phyloP scores from a whole-genome alignment of 2,113 vertebrate species.

The Taxidea taxus region DNA sequence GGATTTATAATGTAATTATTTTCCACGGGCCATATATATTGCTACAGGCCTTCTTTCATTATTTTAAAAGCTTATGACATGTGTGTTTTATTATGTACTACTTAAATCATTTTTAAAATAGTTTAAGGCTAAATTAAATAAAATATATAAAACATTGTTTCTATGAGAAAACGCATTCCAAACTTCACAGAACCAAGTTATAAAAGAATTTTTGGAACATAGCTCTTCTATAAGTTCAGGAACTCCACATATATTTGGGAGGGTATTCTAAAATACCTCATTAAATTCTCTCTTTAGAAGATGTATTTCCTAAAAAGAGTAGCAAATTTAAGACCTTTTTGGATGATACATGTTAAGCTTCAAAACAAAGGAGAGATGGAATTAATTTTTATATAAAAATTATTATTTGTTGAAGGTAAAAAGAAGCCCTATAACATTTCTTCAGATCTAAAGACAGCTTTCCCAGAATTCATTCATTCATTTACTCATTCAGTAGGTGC shows the following conservation, averaged over 20 bases:
- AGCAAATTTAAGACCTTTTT: conserved; percentile 32
- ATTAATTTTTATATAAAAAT: neutral
- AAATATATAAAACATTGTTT: conserved; percentile 60
- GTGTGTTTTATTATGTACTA: conserved; percentile 58
- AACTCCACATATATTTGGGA: conserved; percentile 49
- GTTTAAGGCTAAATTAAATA: conserved; percentile 63
- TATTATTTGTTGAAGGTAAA: neutral
- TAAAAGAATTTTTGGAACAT: conserved; percentile 58
- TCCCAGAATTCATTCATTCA: neutral
- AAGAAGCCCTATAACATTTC: neutral
- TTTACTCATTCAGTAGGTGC: neutral
- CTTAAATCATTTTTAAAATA: conserved; percentile 64
- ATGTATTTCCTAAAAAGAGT: conserved; percentile 29
- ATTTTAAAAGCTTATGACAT: conserved; percentile 62
- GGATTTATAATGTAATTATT: conserved; percentile 60
- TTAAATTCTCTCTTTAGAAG: conserved; percentile 34
- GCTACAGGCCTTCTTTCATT: conserved; percentile 53
- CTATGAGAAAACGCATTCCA: conserved; percentile 58
- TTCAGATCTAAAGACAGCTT: neutral
- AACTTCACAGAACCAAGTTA: conserved; percentile 55
- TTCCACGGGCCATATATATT: conserved; percentile 53
- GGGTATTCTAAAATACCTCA: conserved; percentile 50
- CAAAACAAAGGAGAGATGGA: neutral
- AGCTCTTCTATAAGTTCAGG: conserved; percentile 52
- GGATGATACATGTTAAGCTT: neutral